These are phyloP conservation scores for Plectrocnemia conspersa DNA, from an alignment of 1,140 invertebrate species.

Conservation along the genomic window DNA sequence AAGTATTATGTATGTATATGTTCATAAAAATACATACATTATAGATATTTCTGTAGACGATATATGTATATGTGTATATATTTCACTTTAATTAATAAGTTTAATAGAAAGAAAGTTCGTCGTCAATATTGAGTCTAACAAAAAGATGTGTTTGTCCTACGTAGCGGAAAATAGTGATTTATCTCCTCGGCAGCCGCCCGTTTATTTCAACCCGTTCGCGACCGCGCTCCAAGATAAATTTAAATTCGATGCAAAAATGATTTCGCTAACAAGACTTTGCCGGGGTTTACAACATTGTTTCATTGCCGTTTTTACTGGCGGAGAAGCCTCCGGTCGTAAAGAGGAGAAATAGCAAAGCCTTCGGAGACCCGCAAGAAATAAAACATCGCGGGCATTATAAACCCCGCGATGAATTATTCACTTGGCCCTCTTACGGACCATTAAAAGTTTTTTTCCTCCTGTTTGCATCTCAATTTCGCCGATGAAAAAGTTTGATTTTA, in stretches of 20 bases:
- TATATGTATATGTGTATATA: too few relatives aligned
- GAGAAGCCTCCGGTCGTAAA: conserved; percentile 16
- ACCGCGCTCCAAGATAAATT: not conserved
- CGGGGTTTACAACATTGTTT: conserved; percentile 14
- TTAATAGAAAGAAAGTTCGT: too few relatives aligned
- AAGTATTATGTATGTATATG: too few relatives aligned
- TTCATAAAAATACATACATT: too few relatives aligned
- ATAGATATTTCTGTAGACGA: too few relatives aligned
- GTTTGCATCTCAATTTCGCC: conserved; percentile 15
- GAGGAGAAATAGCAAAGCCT: conserved; percentile 10
- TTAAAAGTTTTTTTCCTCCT: conserved; percentile 18
- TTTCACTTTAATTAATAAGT: too few relatives aligned
- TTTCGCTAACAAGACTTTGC: conserved; percentile 3
- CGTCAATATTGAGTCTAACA: too few relatives aligned
- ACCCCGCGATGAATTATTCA: conserved; percentile 21
- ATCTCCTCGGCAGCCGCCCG: too few relatives aligned
- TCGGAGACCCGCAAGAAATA: conserved; percentile 1
- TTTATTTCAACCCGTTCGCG: not conserved
- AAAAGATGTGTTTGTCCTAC: too few relatives aligned
- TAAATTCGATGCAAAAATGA: conserved; percentile 5
- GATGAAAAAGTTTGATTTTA: conserved; percentile 24
- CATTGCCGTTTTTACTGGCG: conserved; percentile 20
- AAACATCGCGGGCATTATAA: conserved; percentile 7
- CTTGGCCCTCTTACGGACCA: conserved; percentile 12
- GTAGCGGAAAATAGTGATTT: too few relatives aligned